Evolutionary conservation across 2,113 vertebrate species (phyloP).

Genomic region (Rhinichthys klamathensis): DNA sequence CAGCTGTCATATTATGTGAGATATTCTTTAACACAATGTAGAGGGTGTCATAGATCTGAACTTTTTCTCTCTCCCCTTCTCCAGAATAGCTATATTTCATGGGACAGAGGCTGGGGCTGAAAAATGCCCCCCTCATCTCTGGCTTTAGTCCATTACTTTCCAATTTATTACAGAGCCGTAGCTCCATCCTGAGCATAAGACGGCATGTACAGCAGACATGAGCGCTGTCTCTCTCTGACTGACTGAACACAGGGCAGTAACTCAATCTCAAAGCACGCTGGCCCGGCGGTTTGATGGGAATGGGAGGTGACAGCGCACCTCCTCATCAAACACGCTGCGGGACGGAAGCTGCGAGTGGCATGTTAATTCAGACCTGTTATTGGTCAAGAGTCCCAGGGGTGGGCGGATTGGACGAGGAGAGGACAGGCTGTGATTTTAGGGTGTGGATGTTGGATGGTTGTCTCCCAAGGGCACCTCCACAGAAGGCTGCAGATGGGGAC

Average conservation of each 20-base stretch:
- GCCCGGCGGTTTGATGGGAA: conserved; percentile 43
- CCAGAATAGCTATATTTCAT: conserved; percentile 33
- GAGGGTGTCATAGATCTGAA: neutral
- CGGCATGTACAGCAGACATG: conserved; percentile 12
- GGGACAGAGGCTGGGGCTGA: neutral
- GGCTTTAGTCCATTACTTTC: conserved; percentile 42
- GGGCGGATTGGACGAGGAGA: neutral
- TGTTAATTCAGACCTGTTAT: conserved; percentile 21
- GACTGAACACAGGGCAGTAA: conserved; percentile 44
- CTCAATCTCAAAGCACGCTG: conserved; percentile 36
- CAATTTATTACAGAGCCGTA: conserved; percentile 23
- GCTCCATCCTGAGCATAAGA: neutral
- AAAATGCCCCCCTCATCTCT: conserved; percentile 27
- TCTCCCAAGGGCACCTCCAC: conserved; percentile 37
- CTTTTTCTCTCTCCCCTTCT: neutral
- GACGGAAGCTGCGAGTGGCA: neutral
- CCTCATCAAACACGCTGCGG: conserved; percentile 37
- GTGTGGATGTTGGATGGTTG: neutral
- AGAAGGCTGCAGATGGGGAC: conserved; percentile 3
- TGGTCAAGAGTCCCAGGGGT: neutral
- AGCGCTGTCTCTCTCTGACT: conserved; percentile 5
- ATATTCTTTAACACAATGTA: neutral
- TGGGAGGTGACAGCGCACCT: conserved; percentile 41
- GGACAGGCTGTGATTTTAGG: conserved; percentile 24
- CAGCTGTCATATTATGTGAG: neutral